phyloP scores from a whole-genome alignment of 2,797 vertebrate genomes.

The Melanotaenia boesemani region DNA sequence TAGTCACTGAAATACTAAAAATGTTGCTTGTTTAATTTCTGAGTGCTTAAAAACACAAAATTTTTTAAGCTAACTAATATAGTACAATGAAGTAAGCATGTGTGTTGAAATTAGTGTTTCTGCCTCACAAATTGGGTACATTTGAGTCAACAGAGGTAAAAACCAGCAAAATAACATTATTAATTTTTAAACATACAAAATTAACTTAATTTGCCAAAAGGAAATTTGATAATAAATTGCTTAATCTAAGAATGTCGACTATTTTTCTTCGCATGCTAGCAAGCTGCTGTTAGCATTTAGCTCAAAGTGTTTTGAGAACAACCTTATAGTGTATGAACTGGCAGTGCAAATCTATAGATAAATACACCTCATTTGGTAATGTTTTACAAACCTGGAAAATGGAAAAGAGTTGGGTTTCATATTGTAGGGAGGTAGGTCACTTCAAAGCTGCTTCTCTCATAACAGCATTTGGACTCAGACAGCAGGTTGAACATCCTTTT shows the following conservation, averaged over 20 bases:
- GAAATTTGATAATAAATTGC: background rate
- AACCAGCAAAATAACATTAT: background rate
- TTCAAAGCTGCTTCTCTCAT: slow-evolving; percentile 10
- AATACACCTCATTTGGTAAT: too few relatives aligned
- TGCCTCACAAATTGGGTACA: too few relatives aligned
- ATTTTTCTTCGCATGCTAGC: background rate
- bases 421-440: background rate
- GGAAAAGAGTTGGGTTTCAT: background rate
- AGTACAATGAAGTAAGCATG: background rate
- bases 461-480: background rate
- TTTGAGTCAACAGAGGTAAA: background rate
- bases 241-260: background rate
- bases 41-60: background rate
- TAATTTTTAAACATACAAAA: background rate
- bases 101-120: too few relatives aligned
- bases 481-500: slow-evolving; percentile 15
- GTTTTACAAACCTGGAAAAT: too few relatives aligned
- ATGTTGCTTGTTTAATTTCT: background rate
- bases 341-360: background rate
- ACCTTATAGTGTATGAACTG: background rate
- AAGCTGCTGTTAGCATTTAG: background rate
- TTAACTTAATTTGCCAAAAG: background rate
- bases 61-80: background rate
- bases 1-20: background rate
- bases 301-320: background rate